Percentiles rank a stretch among this genome's conserved stretches.
These are phyloP conservation scores for Zophobas atratus DNA, from an alignment of 1,140 invertebrate genomes.

Conservation along the genomic window DNA sequence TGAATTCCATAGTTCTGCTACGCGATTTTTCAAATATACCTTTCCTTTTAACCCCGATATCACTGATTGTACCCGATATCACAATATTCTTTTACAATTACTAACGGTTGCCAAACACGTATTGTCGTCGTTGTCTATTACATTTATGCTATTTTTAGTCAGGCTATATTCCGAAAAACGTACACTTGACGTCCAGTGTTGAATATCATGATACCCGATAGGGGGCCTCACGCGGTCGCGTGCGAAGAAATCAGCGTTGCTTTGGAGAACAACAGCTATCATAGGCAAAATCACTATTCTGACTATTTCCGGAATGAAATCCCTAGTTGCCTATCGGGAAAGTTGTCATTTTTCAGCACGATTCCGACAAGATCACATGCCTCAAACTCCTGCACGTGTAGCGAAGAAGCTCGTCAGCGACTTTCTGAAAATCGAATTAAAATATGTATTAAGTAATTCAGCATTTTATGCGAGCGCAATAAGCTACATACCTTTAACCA, in stretches of 20 bases:
- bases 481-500: too few species aligned
- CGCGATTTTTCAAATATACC: background rate
- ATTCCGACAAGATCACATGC: too few species aligned
- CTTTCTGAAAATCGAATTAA: too few species aligned
- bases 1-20: background rate
- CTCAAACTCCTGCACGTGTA: too few species aligned
- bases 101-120: background rate
- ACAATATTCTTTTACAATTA: background rate
- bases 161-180: background rate
- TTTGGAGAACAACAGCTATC: background rate
- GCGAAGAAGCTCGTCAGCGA: too few species aligned
- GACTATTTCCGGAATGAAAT: too few species aligned
- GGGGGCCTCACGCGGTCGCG: background rate
- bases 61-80: background rate
- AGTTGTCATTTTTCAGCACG: too few species aligned
- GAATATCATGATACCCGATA: background rate
- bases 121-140: background rate
- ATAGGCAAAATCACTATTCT: background rate
- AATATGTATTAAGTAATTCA: too few species aligned
- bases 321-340: too few species aligned
- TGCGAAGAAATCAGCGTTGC: background rate
- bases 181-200: background rate
- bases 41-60: background rate
- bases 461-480: too few species aligned
- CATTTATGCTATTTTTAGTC: background rate